Base-by-base conservation (phyloP, 2,113 vertebrate species). In the Salminus brasiliensis region DNA sequence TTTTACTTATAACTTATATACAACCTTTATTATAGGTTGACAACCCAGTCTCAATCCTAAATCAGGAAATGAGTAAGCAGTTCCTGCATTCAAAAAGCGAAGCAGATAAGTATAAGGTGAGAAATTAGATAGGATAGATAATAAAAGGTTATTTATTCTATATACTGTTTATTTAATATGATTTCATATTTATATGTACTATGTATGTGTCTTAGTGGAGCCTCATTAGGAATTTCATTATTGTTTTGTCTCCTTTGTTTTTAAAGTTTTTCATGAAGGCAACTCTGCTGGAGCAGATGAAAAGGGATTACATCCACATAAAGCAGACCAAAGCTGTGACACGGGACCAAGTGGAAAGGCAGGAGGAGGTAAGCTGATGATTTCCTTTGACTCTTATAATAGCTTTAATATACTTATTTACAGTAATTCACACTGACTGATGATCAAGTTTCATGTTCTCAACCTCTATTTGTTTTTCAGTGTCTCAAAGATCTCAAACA, bases 201-300 rank as follows among this genome's bases (percentile, higher is more conserved):
- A 18, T 21, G 18, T 45, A 45, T 45, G 13, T 21, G 0, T 4
- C 45, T 18, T 18, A 21, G 16, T 3, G 34, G 27, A n/a, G 30
- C 29, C 11, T 47, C 13, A 47, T 18, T 47, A 16, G 15, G 0
- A 3, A 4, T 8, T 16, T 71, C 55, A 5, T 63, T 53, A 6
- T 41, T 27, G 16, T 52, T 72, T 11, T 71, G 2, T 52, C 25
- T 74, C 16, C 29, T 21, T 53, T 41, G 8, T 41, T 66, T 32
- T 13, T 76, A 0, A 25, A 98, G 96, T 98, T 98, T 87, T 97
- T 98, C 79, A 96, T 98, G 96, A 97, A 97, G 85, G 96, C 96
- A 30, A 98, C 96, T 36, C 93, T 96, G 67, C 88, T 97, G 43
- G 96, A 97, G 67, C 96, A 97, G 89, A 98, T 98, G 96, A 96